A percentile compares a stretch with the other conserved stretches of the same genome.
Evolutionary conservation across 2,113 vertebrate genomes (phyloP).

Genomic region (Dinomys branickii): DNA sequence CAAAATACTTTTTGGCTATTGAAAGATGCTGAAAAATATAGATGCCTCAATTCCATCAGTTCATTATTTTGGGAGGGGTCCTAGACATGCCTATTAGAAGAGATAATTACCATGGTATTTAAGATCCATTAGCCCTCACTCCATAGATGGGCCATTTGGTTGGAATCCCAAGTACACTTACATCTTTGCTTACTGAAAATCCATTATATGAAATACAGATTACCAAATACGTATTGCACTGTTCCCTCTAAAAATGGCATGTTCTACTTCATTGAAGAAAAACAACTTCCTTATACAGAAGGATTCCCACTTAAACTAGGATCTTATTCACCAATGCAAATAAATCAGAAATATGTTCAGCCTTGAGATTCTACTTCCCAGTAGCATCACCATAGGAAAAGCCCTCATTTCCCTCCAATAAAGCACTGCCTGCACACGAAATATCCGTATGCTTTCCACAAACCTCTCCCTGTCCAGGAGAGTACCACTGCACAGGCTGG

Average conservation of each 20-base stretch:
- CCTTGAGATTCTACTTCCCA: neutral
- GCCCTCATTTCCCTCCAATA: neutral
- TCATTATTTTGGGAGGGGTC: neutral
- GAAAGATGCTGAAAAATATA: neutral
- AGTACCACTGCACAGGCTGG: neutral
- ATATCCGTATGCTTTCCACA: neutral
- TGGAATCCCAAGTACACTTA: neutral
- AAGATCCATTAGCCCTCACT: neutral
- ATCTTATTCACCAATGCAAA: neutral
- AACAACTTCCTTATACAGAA: neutral
- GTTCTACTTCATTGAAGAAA: neutral
- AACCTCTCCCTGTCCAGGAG: neutral
- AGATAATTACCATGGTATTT: neutral
- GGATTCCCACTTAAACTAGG: neutral
- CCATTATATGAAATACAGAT: neutral
- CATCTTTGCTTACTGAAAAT: neutral
- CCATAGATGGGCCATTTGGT: neutral
- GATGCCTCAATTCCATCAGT: neutral
- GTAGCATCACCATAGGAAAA: rapidly evolving
- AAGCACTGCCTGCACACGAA: neutral
- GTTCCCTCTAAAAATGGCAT: neutral
- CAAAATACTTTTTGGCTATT: neutral
- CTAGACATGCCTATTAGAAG: neutral
- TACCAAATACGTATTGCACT: neutral
- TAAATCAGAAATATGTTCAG: neutral